Conservation (phyloP, 2,113 vertebrate genomes). For the Plectropomus leopardus region DNA sequence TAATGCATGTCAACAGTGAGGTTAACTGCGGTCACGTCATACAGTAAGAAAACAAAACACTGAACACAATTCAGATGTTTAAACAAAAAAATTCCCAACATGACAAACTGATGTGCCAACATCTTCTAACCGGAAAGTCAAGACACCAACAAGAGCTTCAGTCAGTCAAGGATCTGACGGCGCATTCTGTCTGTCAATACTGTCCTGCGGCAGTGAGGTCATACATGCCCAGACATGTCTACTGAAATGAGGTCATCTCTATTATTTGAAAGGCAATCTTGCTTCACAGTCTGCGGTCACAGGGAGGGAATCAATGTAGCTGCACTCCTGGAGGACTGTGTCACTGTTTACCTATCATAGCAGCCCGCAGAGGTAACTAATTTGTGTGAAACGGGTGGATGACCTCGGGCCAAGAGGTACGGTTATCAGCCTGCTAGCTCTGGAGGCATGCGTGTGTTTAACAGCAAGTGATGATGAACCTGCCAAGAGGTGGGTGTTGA, state of each 20-base stretch:
- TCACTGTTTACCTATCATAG: slow-evolving; percentile 30
- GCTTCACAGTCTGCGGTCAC: slow-evolving; percentile 13
- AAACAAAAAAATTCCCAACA: slow-evolving; percentile 21
- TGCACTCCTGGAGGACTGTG: slow-evolving; percentile 5
- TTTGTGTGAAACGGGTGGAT: slow-evolving; percentile 38
- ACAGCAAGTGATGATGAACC: slow-evolving; percentile 21
- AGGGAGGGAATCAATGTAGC: slow-evolving; percentile 54
- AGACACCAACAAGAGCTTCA: slow-evolving; percentile 16
- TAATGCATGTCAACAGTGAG: slow-evolving; percentile 19
- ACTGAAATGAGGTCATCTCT: slow-evolving; percentile 69
- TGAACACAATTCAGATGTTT: not conserved
- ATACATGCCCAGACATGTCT: slow-evolving; percentile 69
- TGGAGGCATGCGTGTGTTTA: slow-evolving; percentile 18
- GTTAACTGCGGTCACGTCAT: not conserved
- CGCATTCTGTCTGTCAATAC: slow-evolving; percentile 31
- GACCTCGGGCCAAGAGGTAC: slow-evolving; percentile 29
- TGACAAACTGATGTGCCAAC: slow-evolving; percentile 24
- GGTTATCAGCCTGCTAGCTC: slow-evolving; percentile 14
- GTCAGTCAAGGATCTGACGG: slow-evolving; percentile 28
- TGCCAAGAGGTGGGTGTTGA: slow-evolving; percentile 22
- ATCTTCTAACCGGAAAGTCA: slow-evolving; percentile 13
- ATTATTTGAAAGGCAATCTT: slow-evolving; percentile 65
- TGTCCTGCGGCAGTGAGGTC: slow-evolving; percentile 36
- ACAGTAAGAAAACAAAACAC: slow-evolving; percentile 12
- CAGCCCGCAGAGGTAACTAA: slow-evolving; percentile 31